Evolutionary conservation across 2,113 vertebrate species (phyloP), one percentile per base, ranked within the genome.

Genomic region (Elanus axillaris): DNA sequence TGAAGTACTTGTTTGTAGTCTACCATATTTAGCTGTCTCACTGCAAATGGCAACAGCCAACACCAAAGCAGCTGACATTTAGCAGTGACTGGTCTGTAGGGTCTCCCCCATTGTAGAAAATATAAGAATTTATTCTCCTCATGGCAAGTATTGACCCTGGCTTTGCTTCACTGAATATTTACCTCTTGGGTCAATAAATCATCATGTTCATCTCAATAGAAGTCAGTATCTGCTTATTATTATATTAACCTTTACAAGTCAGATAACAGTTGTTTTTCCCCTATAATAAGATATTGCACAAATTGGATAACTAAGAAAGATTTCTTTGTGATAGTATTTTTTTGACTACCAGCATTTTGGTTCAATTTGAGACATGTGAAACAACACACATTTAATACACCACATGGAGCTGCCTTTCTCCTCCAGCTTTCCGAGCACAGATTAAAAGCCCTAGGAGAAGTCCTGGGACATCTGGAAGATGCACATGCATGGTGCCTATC

Each of bases 101-200:
- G 89, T 27, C 71, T 94, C 67, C 22, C 22, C 59, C 84, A 25
- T 7, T 8, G 2, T 1, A 71, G 75, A 67, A 87, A 95, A 82
- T 19, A 67, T 3, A 78, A 59, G 75, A 50, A 97, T 95, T 94
- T 82, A 66, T 95, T 91, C 82, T 86, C 55, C 55, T 94, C 19
- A 4, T 86, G 67, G 71, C 93, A 83, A 86, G 77, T 95, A 97
- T 97, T 97, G 95, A 97, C 94, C 87, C 90, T 55, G 91, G 74
- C 38, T 95, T 93, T 88, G 94, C 93, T 94, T 97, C 95, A 76
- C 91, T 95, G 91, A 88, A 90, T 95, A 95, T 95, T 96, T 96
- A 94, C 94, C 91, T 95, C 94, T 83, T 16, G 31, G 95, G 95
- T 96, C 93, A 97, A 97, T 97, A 97, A 91, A 97, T 96, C 95